A percentile compares a stretch with the other conserved stretches of the same genome.
phyloP scores from a whole-genome alignment of 2,888 invertebrate species.

The Pollenia griseotomentosa region DNA sequence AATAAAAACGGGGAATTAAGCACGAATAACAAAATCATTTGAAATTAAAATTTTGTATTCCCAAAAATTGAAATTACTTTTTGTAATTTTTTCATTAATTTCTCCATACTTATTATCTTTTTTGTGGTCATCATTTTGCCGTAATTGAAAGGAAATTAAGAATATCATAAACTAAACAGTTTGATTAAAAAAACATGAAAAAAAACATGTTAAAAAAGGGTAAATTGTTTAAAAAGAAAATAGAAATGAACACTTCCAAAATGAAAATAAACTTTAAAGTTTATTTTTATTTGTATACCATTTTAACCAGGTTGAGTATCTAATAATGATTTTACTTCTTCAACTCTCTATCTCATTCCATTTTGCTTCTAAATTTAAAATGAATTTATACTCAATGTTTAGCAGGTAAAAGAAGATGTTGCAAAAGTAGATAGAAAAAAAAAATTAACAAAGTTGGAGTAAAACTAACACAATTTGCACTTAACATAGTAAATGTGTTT shows the following conservation, averaged over 20 bases:
- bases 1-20: too few relatives aligned
- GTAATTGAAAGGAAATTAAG: slow-evolving; percentile 49
- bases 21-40: too few relatives aligned
- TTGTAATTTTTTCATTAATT: neutral
- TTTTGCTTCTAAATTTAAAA: neutral
- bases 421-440: neutral
- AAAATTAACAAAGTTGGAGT: slow-evolving; percentile 63
- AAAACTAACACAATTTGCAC: slow-evolving; percentile 73
- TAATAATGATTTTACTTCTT: slow-evolving; percentile 50
- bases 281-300: slow-evolving; percentile 18
- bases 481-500: slow-evolving; percentile 73
- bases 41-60: too few relatives aligned
- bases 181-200: neutral
- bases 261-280: slow-evolving; percentile 2
- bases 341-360: neutral
- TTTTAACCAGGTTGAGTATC: slow-evolving; percentile 40
- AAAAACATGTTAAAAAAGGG: neutral
- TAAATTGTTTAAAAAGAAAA: neutral
- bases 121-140: slow-evolving; percentile 34
- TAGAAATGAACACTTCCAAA: neutral
- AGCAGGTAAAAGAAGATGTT: slow-evolving; percentile 1
- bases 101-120: neutral
- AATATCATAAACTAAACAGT: slow-evolving; percentile 44
- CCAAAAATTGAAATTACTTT: too few relatives aligned
- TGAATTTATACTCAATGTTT: neutral